These are phyloP conservation scores for Euzophera pinguis DNA, from an alignment of 2,888 invertebrate species.

Conservation along the genomic window DNA sequence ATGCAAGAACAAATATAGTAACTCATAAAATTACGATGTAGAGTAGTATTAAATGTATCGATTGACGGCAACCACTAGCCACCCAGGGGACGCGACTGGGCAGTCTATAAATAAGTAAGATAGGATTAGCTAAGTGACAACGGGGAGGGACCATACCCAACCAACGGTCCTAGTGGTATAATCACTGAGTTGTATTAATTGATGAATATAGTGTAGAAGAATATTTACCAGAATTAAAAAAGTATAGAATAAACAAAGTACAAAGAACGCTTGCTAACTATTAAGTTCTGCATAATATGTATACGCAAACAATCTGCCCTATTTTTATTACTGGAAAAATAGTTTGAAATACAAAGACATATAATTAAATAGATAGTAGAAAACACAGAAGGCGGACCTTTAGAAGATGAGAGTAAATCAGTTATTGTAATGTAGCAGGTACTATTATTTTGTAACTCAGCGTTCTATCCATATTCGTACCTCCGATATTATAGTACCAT, in stretches of 20 bases:
- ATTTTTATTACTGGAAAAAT: too few species aligned
- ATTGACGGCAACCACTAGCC: conserved; percentile 1
- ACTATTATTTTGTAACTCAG: too few species aligned
- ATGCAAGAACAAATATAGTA: not conserved
- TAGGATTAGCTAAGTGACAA: conserved; percentile 5
- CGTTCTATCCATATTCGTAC: too few species aligned
- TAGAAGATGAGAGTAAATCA: too few species aligned
- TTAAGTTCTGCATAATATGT: too few species aligned
- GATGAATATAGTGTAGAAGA: not conserved
- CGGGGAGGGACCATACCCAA: not conserved
- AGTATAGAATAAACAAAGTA: too few species aligned
- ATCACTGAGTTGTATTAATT: not conserved
- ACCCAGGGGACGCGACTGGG: not conserved
- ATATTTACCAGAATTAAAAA: not conserved
- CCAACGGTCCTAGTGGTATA: not conserved
- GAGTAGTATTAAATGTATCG: not conserved
- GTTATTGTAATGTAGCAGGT: too few species aligned
- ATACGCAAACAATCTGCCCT: too few species aligned
- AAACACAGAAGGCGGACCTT: too few species aligned
- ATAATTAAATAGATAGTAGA: too few species aligned
- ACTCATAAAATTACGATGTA: conserved; percentile 5
- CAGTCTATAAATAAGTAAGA: conserved; percentile 11
- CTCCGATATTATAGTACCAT: too few species aligned
- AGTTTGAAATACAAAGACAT: too few species aligned
- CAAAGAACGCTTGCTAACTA: not conserved